Conservation (phyloP, 1,140 invertebrate genomes). For the Lordiphosa clarofinis region DNA sequence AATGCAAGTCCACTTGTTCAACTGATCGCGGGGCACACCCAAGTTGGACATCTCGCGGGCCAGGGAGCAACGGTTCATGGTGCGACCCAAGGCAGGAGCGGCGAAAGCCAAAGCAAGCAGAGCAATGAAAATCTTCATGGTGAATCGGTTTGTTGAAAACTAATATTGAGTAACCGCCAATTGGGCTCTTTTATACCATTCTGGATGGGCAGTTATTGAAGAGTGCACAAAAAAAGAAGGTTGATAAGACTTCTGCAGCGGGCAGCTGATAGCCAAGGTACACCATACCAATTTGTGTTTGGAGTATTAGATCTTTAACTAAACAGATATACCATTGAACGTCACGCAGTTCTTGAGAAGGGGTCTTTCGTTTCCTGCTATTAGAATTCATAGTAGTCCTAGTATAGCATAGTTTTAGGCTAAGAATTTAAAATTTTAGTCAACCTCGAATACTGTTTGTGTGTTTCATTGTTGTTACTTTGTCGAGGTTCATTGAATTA, state of each 20-base stretch:
- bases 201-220: neutral
- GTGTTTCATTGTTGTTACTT: conserved; percentile 21
- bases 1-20: conserved; percentile 44
- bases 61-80: conserved; percentile 41
- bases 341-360: neutral
- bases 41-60: conserved; percentile 38
- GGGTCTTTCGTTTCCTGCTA: no score
- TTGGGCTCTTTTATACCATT: conserved; percentile 26
- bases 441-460: neutral
- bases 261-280: no score
- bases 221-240: neutral
- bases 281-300: no score
- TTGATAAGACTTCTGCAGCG: conserved; percentile 9
- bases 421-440: neutral
- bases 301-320: neutral
- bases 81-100: conserved; percentile 13
- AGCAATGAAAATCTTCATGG: conserved; percentile 7
- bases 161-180: conserved; percentile 14
- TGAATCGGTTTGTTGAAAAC: conserved; percentile 8
- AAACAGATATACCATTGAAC: conserved; percentile 9
- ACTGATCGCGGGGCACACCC: conserved; percentile 35
- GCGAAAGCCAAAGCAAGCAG: conserved; percentile 12
- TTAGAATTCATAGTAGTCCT: no score
- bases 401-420: conserved; percentile 3
- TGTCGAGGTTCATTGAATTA: conserved; percentile 57